These are phyloP conservation scores for Holothuria leucospilota DNA, from an alignment of 53 echinoderm and acorn worm genomes.

Conservation along the genomic window DNA sequence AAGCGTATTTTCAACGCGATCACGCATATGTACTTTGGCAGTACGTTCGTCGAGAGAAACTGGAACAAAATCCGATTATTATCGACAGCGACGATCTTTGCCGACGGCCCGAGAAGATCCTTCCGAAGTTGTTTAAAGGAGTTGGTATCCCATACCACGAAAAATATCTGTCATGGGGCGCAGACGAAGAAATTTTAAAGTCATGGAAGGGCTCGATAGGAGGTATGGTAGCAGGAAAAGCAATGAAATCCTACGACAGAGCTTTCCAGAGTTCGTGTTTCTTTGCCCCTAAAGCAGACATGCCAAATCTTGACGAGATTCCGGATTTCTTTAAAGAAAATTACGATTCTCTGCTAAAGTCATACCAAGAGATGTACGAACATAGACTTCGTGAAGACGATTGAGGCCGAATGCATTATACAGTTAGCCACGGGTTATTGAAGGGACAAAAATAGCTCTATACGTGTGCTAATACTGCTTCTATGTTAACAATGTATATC, in stretches of 20 bases:
- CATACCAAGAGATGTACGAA: conserved; percentile 14
- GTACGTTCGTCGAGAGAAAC: conserved; percentile 33
- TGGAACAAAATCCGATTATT: conserved; percentile 53
- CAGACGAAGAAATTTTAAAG: background rate
- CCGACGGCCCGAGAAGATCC: conserved; percentile 32
- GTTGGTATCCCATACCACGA: conserved; percentile 38
- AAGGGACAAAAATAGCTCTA: too few species aligned
- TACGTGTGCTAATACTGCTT: too few species aligned
- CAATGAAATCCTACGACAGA: background rate
- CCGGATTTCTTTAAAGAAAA: conserved; percentile 1
- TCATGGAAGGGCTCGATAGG: conserved; percentile 39
- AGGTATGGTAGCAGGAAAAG: background rate
- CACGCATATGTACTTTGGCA: conserved; percentile 45
- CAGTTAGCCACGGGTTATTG: too few species aligned
- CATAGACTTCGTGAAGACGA: background rate
- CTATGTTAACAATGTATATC: too few species aligned
- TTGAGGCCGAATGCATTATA: background rate
- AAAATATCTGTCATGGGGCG: conserved; percentile 50
- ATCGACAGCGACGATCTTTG: conserved; percentile 58
- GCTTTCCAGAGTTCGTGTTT: conserved; percentile 24
- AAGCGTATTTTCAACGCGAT: conserved; percentile 29
- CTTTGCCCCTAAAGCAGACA: background rate
- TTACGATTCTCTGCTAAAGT: background rate
- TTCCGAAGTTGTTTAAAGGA: conserved; percentile 55
- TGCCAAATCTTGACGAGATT: conserved; percentile 15